Percentiles rank a stretch among this genome's conserved stretches.
These are phyloP conservation scores for Xylocopa sonorina DNA, from an alignment of 1,140 invertebrate genomes.

Conservation along the genomic window DNA sequence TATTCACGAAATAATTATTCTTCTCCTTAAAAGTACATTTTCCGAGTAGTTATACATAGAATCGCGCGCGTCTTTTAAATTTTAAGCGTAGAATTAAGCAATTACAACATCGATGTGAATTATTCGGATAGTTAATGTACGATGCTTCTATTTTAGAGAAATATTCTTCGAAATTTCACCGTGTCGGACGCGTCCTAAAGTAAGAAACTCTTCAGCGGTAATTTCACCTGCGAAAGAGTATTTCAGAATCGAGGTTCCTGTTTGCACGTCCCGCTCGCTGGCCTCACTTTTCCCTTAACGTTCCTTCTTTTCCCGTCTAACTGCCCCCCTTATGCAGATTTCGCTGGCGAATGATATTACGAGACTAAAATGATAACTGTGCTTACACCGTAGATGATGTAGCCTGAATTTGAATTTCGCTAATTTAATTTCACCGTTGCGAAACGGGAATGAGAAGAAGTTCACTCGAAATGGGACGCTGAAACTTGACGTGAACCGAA, in stretches of 20 bases:
- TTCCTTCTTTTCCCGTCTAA: not conserved
- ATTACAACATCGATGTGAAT: not conserved
- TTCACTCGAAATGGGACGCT: no score
- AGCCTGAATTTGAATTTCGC: not conserved
- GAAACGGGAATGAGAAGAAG: not conserved
- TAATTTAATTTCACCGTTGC: not conserved
- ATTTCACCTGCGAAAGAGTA: not conserved
- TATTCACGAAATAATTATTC: no score
- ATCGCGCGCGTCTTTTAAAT: not conserved
- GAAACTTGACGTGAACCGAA: no score
- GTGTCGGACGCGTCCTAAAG: not conserved
- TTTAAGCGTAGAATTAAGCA: not conserved
- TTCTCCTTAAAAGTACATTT: no score
- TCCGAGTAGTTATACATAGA: no score
- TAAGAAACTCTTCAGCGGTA: constrained; percentile 7
- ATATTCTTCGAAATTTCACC: constrained; percentile 1
- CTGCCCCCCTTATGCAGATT: not conserved
- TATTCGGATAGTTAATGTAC: not conserved
- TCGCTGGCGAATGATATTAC: not conserved
- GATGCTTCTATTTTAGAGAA: not conserved
- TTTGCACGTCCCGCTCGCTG: constrained; percentile 5
- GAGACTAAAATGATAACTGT: not conserved
- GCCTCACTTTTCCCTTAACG: not conserved
- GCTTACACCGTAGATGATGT: not conserved
- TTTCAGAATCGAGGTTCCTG: constrained; percentile 16